Evolutionary conservation across 2,113 vertebrate species (phyloP).

Genomic region (Silurus asotus): DNA sequence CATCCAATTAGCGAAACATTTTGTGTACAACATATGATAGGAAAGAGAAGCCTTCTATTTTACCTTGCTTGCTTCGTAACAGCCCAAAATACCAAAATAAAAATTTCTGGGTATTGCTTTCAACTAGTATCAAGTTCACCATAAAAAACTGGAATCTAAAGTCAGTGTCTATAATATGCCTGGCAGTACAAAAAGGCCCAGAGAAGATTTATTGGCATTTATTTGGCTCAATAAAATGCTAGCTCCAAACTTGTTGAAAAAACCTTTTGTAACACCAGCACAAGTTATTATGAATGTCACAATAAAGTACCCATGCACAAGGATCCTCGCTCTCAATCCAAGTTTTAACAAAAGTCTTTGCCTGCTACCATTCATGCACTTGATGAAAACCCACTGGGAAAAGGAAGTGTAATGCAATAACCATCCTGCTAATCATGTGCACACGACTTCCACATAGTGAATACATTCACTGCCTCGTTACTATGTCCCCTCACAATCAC

Average conservation of each 20-base stretch:
- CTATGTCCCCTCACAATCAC: not conserved
- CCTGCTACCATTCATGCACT: not conserved
- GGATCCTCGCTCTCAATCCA: not conserved
- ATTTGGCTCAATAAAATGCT: not conserved
- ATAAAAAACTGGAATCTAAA: not conserved
- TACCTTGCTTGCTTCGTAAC: slow-evolving; percentile 31
- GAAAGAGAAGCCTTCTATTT: slow-evolving; percentile 25
- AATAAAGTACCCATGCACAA: not conserved
- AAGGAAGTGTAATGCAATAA: slow-evolving; percentile 1
- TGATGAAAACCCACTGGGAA: not conserved
- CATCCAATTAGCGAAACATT: slow-evolving; percentile 29
- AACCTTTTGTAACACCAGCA: not conserved
- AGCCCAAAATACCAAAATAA: slow-evolving; percentile 41
- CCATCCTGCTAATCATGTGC: not conserved
- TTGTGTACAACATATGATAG: slow-evolving; percentile 11
- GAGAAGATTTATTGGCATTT: not conserved
- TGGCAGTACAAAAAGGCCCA: not conserved
- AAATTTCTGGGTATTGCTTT: slow-evolving; percentile 42
- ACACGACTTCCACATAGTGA: not conserved
- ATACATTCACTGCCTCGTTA: not conserved
- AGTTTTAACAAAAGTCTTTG: not conserved
- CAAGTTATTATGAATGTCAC: not conserved
- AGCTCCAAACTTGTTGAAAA: not conserved
- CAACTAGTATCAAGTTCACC: slow-evolving; percentile 34
- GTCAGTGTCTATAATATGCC: slow-evolving; percentile 25